A percentile compares a stretch with the other conserved stretches of the same genome.
Conservation (phyloP, 64 coral and sea anemone species). For the Astreopora myriophthalma region DNA sequence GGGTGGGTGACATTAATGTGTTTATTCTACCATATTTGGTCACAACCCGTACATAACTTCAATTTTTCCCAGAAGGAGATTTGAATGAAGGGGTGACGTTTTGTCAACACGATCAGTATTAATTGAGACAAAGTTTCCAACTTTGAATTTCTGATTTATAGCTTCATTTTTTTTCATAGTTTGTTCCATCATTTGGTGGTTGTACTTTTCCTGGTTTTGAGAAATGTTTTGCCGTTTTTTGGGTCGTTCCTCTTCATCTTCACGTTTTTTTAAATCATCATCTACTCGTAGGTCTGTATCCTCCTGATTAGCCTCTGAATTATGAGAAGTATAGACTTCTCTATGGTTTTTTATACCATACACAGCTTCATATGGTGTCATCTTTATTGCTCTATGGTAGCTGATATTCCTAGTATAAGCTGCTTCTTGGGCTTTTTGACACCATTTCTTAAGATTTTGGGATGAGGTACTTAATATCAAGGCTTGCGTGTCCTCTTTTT, state of each 20-base stretch:
- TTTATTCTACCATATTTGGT: too few relatives aligned
- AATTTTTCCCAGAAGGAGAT: too few relatives aligned
- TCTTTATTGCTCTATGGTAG: background rate
- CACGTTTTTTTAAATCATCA: background rate
- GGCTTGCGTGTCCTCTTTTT: background rate
- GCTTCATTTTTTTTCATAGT: too few relatives aligned
- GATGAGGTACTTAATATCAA: background rate
- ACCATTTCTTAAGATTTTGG: too few relatives aligned
- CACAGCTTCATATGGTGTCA: background rate
- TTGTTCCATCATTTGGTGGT: background rate
- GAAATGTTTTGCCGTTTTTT: background rate
- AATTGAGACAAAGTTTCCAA: too few relatives aligned
- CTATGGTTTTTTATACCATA: constrained; percentile 1
- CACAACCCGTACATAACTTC: too few relatives aligned
- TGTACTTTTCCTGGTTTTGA: background rate
- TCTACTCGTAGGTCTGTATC: background rate
- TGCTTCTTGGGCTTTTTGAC: background rate
- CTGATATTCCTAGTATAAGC: background rate
- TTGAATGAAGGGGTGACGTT: too few relatives aligned
- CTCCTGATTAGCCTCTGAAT: background rate
- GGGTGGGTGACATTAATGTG: too few relatives aligned
- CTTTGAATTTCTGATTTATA: too few relatives aligned
- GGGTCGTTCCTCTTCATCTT: background rate
- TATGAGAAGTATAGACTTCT: background rate
- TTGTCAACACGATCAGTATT: too few relatives aligned